Base-by-base conservation (phyloP, 2,113 vertebrate species). In the Megaptera novaeangliae region DNA sequence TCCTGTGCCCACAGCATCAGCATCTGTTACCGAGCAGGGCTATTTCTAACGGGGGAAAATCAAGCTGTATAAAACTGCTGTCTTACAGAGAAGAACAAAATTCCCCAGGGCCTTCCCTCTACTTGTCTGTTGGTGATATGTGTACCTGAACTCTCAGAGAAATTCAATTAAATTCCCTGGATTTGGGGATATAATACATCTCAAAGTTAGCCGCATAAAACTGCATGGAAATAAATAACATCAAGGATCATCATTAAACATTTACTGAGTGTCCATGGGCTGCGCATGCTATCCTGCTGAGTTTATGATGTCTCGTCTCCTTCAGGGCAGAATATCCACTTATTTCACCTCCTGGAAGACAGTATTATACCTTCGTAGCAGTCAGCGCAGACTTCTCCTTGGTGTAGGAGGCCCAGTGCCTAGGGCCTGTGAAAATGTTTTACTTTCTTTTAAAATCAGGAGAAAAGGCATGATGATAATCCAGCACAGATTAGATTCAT, bases 201-300 rank as follows among this genome's bases (percentile, higher is more conserved):
- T 59, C 66, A 27, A 87, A 68, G 46, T 23, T 13, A 86, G 66
- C 18, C 3, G 3, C 39, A 52, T 44, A 12, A 9, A 61, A 64
- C 55, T n/a, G 44, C 71, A 3, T 25, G n/a, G 89, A 89, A 78
- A 18, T 27, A 29, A 5, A 29, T 39, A 36, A 34, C 39, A 21
- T 11, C 27, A 6, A 25, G 72, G 39, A 41, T 29, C 57, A 49
- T 46, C 71, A n/a, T 29, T 8, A 31, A 77, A n/a, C 46, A 20
- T 55, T 46, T 27, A 34, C 29, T 0, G 27, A 71, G 55, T 71
- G 17, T 14, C 82, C 4, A 4, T 3, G 8, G 72, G 81, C 31
- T 14, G 27, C 0, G 1, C 20, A 2, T 0, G 0, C 8, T 12
- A 64, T n/a, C 36, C 71, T 85, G 63, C 44, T 13, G 25, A 36